A percentile compares a stretch with the other conserved stretches of the same genome.
Conservation (phyloP, 1,140 invertebrate genomes). For the Harpegnathos saltator region DNA sequence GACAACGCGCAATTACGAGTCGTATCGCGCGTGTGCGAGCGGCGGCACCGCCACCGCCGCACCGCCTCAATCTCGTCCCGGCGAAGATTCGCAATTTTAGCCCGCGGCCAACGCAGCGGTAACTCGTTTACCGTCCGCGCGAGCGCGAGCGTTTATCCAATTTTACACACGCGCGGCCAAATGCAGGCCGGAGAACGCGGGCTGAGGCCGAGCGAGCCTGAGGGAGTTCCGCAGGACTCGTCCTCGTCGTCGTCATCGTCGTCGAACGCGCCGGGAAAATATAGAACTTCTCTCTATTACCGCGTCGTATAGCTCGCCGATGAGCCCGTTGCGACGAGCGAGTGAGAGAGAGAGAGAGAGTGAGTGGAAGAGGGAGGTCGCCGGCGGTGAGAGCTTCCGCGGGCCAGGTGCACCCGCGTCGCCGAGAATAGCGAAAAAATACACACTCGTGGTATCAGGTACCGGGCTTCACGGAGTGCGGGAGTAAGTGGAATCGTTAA, state of each 20-base stretch:
- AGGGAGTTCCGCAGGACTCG: not conserved
- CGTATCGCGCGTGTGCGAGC: not conserved
- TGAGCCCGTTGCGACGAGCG: not conserved
- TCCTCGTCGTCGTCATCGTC: too few species aligned
- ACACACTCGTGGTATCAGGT: not conserved
- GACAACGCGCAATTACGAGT: conserved; percentile 65
- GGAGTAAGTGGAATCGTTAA: conserved; percentile 49
- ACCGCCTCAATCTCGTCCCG: conserved; percentile 51
- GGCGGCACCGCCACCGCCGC: conserved; percentile 36
- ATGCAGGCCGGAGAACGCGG: not conserved
- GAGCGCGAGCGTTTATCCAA: not conserved
- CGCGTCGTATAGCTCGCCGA: not conserved
- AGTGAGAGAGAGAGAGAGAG: too few species aligned
- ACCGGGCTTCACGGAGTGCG: not conserved
- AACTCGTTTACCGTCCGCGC: not conserved
- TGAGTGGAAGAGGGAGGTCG: too few species aligned
- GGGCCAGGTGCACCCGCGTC: not conserved
- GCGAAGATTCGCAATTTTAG: conserved; percentile 32
- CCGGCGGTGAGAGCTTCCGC: not conserved
- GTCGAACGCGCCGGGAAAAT: too few species aligned
- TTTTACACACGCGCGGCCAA: conserved; percentile 4
- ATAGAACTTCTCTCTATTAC: not conserved
- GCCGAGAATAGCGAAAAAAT: conserved; percentile 11
- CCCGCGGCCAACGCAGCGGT: not conserved
- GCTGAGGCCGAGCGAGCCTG: not conserved